Percentiles rank a stretch among this genome's conserved stretches.
phyloP scores from a whole-genome alignment of 2,113 vertebrate genomes.

The Hassar affinis region DNA sequence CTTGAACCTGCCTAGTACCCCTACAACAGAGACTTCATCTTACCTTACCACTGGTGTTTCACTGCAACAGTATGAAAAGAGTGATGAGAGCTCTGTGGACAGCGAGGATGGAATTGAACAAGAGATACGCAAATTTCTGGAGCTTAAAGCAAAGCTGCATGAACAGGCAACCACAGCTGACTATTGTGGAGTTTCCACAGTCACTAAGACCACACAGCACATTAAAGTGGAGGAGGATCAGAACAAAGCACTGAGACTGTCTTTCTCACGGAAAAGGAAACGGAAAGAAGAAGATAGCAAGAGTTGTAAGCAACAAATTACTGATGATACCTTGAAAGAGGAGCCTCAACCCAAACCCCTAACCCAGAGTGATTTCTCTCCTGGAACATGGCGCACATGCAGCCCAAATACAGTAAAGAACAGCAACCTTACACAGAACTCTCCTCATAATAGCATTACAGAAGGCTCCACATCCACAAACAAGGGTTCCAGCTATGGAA shows the following conservation, averaged over 20 bases:
- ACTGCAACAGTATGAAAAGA: conserved; percentile 57
- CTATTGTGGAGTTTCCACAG: not conserved
- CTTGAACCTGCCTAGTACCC: conserved; percentile 43
- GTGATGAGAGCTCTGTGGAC: conserved; percentile 83
- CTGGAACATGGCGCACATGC: conserved; percentile 7
- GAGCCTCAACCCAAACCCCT: conserved; percentile 37
- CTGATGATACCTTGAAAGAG: conserved; percentile 38
- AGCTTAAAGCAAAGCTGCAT: conserved; percentile 84
- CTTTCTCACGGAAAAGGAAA: conserved; percentile 70
- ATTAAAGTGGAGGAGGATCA: conserved; percentile 43
- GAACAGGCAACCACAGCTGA: conserved; percentile 57
- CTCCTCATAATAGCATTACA: conserved; percentile 4
- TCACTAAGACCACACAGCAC: conserved; percentile 46
- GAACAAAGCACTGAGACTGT: conserved; percentile 65
- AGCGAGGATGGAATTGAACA: conserved; percentile 94
- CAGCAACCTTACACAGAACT: conserved; percentile 28
- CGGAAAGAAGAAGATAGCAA: conserved; percentile 56
- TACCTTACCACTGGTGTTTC: conserved; percentile 40
- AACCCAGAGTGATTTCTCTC: conserved; percentile 35
- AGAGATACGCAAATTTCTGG: conserved; percentile 89
- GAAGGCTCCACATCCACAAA: conserved; percentile 15
- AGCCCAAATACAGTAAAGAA: conserved; percentile 14
- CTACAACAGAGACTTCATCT: conserved; percentile 46
- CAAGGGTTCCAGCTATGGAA: conserved; percentile 40
- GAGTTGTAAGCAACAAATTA: conserved; percentile 16